Base-by-base conservation (phyloP, 2,113 vertebrate genomes). In the Dryoscopus gambensis region DNA sequence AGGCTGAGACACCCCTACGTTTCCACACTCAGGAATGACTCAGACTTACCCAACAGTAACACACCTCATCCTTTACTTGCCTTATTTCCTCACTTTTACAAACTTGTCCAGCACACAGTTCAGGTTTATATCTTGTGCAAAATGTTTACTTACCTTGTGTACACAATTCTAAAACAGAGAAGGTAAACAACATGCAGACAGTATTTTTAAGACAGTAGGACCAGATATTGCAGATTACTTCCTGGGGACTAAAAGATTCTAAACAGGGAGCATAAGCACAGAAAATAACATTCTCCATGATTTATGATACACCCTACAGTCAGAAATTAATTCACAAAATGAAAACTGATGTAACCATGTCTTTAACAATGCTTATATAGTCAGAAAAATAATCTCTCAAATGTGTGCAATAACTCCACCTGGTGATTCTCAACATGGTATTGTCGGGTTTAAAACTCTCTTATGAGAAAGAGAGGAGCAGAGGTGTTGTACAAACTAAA, bases 361-460 rank as follows among this genome's bases (percentile, higher is more conserved):
- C 47, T 82, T 87, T 88, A 80, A 80, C 47, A 70, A 37, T 24
- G n/a, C 35, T 78, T 64, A 28, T 49, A 28, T 17, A 88, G 75
- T 57, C 40, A 90, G 62, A 70, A 93, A 80, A 87, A 87, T 71
- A 63, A 76, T 74, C 59, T 94, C 63, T 81, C 84, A 93, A 89
- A 73, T 71, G 64, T 53, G 76, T 94, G 83, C 85, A 97, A 95
- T 95, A 95, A 94, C 93, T 93, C 93, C 95, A 97, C 92, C 93
- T 96, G 93, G 95, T 96, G 95, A 94, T 95, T 94, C 85, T 84
- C 90, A 81, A 60, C 56, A 25, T 33, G 56, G 82, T 70, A 77
- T 37, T 70, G n/a, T 86, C 75, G 70, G 64, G 30, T 25, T 80
- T 73, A 91, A 85, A 80, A 35, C 55, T 90, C 28, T 71, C 33